These are phyloP conservation scores for Corticium candelabrum DNA, from an alignment of 37 sponge, comb jelly and placozoan species.

Conservation along the genomic window DNA sequence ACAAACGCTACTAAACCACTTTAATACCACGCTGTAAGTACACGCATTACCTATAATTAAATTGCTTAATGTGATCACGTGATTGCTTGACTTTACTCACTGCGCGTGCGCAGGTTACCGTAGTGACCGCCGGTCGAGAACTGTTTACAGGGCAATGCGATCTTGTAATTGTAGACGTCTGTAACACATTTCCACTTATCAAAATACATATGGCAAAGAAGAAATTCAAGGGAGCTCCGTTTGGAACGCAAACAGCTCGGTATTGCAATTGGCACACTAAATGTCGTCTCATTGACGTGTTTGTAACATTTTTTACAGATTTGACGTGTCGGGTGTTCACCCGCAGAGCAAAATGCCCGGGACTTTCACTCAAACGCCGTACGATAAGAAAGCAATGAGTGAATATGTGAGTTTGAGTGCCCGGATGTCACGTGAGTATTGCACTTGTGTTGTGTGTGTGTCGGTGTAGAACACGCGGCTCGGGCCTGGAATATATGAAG, in stretches of 20 bases:
- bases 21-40: no score
- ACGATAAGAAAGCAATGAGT: constrained; percentile 76
- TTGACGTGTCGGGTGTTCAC: constrained; percentile 87
- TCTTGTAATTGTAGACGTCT: no score
- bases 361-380: constrained; percentile 87
- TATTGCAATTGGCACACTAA: background rate
- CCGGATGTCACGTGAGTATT: no score
- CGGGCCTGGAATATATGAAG: constrained; percentile 81
- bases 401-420: constrained; percentile 66
- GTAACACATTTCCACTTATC: no score
- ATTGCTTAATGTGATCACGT: no score
- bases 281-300: background rate
- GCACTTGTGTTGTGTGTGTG: no score
- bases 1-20: no score
- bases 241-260: constrained; percentile 72
- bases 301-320: constrained; percentile 28
- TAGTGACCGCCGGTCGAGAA: no score
- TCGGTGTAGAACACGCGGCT: constrained; percentile 34
- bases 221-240: constrained; percentile 71
- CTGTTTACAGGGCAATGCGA: no score
- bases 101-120: no score
- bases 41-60: no score
- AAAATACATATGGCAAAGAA: background rate
- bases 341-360: constrained; percentile 91
- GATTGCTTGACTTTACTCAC: no score